Conservation (phyloP, 2,113 vertebrate genomes). For the Etheostoma cragini region DNA sequence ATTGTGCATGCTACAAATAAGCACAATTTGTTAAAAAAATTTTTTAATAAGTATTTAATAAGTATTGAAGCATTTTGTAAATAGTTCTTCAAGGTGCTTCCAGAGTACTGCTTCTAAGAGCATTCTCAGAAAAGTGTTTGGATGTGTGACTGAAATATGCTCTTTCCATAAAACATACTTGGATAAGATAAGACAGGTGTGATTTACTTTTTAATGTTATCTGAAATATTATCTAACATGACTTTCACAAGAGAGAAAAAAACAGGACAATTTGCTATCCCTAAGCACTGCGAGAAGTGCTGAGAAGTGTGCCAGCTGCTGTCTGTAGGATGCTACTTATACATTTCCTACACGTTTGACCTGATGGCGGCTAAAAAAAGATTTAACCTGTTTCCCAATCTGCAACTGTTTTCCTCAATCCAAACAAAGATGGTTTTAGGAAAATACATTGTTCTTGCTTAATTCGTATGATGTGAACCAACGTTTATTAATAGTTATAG, state of each 20-base stretch:
- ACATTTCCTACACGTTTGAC: no score
- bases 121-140: no score
- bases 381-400: not conserved
- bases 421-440: not conserved
- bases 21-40: constrained; percentile 42
- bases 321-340: no score
- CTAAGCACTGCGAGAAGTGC: not conserved
- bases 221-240: no score
- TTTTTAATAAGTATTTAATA: not conserved
- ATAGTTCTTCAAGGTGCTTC: not conserved
- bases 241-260: no score
- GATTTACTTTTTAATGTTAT: no score
- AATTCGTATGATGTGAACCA: not conserved
- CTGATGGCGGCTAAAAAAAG: not conserved
- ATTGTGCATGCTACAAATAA: constrained; percentile 78
- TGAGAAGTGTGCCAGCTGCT: not conserved
- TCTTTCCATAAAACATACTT: no score
- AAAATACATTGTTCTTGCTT: not conserved
- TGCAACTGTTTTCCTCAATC: not conserved
- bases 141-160: no score
- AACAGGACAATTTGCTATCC: not conserved
- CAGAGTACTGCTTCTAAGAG: no score
- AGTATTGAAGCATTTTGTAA: no score
- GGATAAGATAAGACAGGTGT: no score
- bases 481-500: not conserved